phyloP scores from a whole-genome alignment of 2,113 vertebrate genomes.

The Sciurus niger region DNA sequence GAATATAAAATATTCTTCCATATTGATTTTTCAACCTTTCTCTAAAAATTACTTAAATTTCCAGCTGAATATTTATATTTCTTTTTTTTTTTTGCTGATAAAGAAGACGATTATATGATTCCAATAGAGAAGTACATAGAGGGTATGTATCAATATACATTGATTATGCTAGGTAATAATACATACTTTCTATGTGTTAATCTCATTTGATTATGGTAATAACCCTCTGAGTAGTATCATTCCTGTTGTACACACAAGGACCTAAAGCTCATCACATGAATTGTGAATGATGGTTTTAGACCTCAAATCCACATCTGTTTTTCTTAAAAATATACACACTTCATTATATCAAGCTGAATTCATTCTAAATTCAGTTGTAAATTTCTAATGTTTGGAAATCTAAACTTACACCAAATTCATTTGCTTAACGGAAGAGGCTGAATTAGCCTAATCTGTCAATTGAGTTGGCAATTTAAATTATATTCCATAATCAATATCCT shows the following conservation, averaged over 20 bases:
- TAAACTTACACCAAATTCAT: conserved; percentile 61
- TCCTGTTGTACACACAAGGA: background rate
- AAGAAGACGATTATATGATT: background rate
- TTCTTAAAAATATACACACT: background rate
- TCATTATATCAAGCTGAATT: conserved; percentile 53
- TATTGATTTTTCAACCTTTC: background rate
- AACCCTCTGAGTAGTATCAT: background rate
- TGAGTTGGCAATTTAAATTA: conserved; percentile 3
- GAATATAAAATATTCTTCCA: background rate
- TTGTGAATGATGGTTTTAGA: background rate
- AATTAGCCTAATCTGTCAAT: conserved; percentile 65
- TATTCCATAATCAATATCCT: conserved; percentile 29
- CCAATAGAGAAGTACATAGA: background rate
- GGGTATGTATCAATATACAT: background rate
- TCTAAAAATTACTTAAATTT: conserved; percentile 54
- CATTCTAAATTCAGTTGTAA: conserved; percentile 38
- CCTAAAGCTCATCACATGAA: background rate
- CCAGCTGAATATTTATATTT: background rate
- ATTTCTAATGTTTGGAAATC: conserved; percentile 66
- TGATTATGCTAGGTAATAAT: background rate
- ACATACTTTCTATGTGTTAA: background rate
- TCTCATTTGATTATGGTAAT: background rate
- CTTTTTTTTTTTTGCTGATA: background rate
- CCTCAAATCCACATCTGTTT: background rate
- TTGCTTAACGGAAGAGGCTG: conserved; percentile 62